These are phyloP conservation scores for Hexactinellida sp. DNA, from an alignment of 37 sponge, comb jelly and placozoan genomes.

Conservation along the genomic window DNA sequence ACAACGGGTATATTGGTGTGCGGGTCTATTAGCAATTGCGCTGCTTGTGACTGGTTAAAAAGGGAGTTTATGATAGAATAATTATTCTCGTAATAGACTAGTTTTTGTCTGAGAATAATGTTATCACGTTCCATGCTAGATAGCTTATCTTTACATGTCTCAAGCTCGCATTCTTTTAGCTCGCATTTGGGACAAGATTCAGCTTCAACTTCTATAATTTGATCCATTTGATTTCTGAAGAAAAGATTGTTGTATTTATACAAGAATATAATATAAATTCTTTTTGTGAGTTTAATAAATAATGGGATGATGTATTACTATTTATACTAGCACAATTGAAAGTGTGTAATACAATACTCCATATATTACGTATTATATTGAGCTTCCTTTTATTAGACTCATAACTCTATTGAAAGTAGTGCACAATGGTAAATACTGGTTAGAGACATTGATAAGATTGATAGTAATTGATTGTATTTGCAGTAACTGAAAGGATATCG, in stretches of 20 bases:
- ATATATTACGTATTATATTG: too few species aligned
- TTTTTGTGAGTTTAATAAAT: too few species aligned
- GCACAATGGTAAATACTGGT: too few species aligned
- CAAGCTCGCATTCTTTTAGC: neutral
- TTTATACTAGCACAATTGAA: too few species aligned
- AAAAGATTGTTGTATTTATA: neutral
- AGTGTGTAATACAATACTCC: too few species aligned
- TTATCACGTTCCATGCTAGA: neutral
- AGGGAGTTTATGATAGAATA: neutral
- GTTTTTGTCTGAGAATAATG: neutral
- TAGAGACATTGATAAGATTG: too few species aligned
- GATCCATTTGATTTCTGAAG: neutral
- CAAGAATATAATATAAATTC: too few species aligned
- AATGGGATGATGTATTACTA: too few species aligned
- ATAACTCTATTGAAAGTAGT: too few species aligned
- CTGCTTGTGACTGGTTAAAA: neutral
- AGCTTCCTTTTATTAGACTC: too few species aligned
- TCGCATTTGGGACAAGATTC: neutral
- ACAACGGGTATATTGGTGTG: slow-evolving; percentile 1
- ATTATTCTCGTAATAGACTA: neutral
- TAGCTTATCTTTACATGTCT: neutral
- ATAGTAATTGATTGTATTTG: too few species aligned
- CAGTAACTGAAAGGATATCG: too few species aligned
- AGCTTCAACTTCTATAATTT: neutral
- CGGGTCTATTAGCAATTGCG: neutral